Conservation (phyloP, 2,113 vertebrate species). For the Dicrurus megarhynchus region DNA sequence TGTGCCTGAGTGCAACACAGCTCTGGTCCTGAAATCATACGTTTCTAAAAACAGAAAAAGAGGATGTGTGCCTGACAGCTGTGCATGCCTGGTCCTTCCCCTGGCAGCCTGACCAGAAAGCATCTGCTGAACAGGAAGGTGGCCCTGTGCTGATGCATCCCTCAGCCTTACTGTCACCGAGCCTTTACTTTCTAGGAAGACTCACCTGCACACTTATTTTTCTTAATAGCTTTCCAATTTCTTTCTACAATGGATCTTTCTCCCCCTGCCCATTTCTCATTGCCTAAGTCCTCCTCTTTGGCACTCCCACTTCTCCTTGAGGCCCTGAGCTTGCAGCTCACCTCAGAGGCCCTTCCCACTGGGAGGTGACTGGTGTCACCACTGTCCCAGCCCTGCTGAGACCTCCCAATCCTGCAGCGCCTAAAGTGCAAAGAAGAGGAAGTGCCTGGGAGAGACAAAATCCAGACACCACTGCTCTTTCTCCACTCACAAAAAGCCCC, state of each 20-base stretch:
- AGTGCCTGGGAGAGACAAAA: background rate
- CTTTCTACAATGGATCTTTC: background rate
- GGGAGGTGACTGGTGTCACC: background rate
- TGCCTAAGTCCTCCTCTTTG: background rate
- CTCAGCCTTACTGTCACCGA: background rate
- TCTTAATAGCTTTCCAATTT: background rate
- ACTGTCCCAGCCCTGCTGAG: no score
- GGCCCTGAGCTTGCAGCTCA: background rate
- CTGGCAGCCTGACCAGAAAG: background rate
- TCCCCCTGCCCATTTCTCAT: background rate
- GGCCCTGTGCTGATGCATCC: background rate
- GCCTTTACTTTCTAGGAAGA: background rate
- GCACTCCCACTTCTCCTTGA: background rate
- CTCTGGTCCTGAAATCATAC: background rate
- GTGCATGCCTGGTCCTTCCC: fast-evolving
- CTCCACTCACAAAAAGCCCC: background rate
- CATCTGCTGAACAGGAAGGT: background rate
- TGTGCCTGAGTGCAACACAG: background rate
- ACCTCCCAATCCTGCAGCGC: background rate
- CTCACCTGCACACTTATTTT: background rate
- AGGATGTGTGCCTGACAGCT: background rate
- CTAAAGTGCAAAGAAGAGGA: background rate
- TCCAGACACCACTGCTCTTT: background rate
- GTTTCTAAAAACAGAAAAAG: background rate
- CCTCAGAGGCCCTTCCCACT: fast-evolving